phyloP scores from a whole-genome alignment of 2,113 vertebrate species.

The Coptodon rendalli region DNA sequence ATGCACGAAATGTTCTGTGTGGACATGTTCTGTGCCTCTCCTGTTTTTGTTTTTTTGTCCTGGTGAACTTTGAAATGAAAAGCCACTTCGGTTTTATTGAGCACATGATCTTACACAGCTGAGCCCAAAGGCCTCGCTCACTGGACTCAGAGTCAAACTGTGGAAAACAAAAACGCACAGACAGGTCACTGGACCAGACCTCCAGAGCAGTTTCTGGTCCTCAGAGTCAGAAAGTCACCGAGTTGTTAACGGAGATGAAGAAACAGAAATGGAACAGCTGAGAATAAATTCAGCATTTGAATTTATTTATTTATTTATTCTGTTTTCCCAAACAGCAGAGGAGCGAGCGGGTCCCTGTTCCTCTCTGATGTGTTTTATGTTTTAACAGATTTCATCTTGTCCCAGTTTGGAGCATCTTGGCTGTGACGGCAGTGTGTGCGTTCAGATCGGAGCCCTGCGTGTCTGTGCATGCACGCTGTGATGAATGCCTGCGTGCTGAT shows the following conservation, averaged over 20 bases:
- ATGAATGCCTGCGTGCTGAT: slow-evolving; percentile 3
- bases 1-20: neutral
- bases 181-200: neutral
- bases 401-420: neutral
- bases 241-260: neutral
- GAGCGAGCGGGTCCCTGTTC: neutral
- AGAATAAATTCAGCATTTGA: neutral
- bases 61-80: slow-evolving; percentile 32
- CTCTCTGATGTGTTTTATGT: neutral
- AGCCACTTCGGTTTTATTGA: slow-evolving; percentile 4
- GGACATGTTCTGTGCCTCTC: neutral
- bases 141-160: neutral
- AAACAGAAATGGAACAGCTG: neutral
- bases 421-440: neutral
- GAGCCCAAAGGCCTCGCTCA: neutral
- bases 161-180: neutral
- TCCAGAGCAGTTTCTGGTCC: neutral
- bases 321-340: neutral
- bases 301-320: neutral
- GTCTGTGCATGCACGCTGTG: neutral
- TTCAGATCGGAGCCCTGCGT: neutral
- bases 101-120: slow-evolving; percentile 15
- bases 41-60: neutral
- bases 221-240: neutral
- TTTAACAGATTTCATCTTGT: slow-evolving; percentile 6